phyloP scores from a whole-genome alignment of 2,797 vertebrate genomes.

The Amazona ochrocephala region DNA sequence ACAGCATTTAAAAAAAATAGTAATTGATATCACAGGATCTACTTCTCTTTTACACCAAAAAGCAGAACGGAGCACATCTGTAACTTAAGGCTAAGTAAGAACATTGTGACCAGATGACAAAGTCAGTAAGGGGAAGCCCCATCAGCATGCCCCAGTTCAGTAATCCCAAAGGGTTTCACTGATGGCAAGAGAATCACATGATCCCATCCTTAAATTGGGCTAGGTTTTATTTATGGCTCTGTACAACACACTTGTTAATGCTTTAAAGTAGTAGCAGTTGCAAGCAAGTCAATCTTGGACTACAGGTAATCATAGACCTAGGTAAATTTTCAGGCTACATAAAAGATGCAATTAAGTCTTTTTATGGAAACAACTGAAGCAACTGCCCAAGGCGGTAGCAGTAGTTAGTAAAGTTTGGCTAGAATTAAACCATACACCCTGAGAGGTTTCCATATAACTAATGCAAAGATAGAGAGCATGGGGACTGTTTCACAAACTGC shows the following conservation, averaged over 20 bases:
- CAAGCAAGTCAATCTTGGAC: slow-evolving; percentile 11
- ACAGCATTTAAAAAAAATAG: neutral
- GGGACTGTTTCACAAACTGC: neutral
- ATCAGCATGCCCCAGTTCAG: neutral
- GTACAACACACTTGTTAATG: neutral
- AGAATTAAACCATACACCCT: neutral
- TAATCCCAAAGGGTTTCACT: neutral
- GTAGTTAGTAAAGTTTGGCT: neutral
- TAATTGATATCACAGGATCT: neutral
- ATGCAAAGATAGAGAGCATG: neutral
- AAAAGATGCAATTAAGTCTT: slow-evolving; percentile 21
- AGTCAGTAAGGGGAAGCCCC: slow-evolving; percentile 10
- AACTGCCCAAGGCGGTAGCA: neutral
- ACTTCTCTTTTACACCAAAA: slow-evolving; percentile 41
- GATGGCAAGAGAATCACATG: neutral
- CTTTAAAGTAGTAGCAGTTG: neutral
- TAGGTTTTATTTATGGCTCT: neutral
- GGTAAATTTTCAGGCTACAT: slow-evolving; percentile 9
- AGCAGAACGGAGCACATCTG: neutral
- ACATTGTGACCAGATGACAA: slow-evolving; percentile 27
- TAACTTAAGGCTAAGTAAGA: slow-evolving; percentile 34
- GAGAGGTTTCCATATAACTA: neutral
- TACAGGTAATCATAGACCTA: slow-evolving; percentile 22
- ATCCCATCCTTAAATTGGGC: neutral
- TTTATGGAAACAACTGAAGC: neutral